Evolutionary conservation across 2,888 invertebrate species (phyloP), one percentile per base, ranked within the genome.

Genomic region (Metallyticus violacea): DNA sequence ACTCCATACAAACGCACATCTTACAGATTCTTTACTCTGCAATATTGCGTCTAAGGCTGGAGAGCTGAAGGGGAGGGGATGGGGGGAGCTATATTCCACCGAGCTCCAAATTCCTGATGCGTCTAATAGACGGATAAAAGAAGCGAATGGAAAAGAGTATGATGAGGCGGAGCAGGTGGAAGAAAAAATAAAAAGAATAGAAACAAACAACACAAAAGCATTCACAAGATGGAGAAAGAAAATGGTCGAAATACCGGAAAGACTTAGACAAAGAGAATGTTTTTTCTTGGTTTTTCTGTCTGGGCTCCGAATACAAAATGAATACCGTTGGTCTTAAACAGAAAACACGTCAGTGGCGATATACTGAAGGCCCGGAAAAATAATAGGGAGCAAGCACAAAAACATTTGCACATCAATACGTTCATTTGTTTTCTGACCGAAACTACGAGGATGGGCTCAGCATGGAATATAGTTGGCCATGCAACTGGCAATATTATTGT

Each of bases 151-250:
- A 27, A 28, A 85, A 85, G 28, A 78, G 25, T 22, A 78, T 25
- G 85, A 28, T 26, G n/a, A 40, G 15, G 25, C 26, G 27, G 27
- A 86, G 62, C 26, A 28, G 81, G 82, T 26, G 30, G 83, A 29
- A 25, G 77, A 15, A 82, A 28, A 76, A 81, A 81, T 62, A 79
- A 28, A 28, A 30, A 86, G 82, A 77, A 86, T 30, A 86, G 9
- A 77, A 25, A 77, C 15, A 76, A 62, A 26, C 27, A 85, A 78
- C 28, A 79, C 26, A 27, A 79, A 27, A 79, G n/a, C 26, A 79
- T 26, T 26, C 26, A 79, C 26, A 79, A 79, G 79, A 79, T 26
- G 79, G 79, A 25, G 79, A 27, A 79, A 27, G 27, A 25, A 27
- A 79, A 25, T 28, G 28, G 28, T 77, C n/a, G 28, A 78, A 78